Evolutionary conservation across 2,113 vertebrate genomes (phyloP).

Genomic region (Serinus canaria): DNA sequence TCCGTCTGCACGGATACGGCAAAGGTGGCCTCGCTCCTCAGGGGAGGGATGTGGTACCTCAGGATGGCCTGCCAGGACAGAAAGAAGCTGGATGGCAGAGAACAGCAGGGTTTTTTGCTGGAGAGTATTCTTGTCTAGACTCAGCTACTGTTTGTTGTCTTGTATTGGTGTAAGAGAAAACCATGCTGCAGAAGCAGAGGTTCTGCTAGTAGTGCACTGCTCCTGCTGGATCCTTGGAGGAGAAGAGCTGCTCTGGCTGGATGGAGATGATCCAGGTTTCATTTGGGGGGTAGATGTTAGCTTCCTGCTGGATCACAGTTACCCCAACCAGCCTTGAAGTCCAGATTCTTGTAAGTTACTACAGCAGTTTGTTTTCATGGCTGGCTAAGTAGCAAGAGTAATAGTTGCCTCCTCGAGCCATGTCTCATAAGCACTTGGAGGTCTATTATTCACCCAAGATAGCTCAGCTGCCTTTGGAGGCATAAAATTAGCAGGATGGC

Average conservation of each 20-base stretch:
- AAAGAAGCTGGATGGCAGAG: background rate
- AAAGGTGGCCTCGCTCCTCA: background rate
- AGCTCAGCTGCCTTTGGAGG: too few species aligned
- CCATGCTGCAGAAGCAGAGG: background rate
- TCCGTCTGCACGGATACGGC: background rate
- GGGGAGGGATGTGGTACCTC: constrained; percentile 18
- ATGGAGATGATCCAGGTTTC: background rate
- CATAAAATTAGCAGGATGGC: too few species aligned
- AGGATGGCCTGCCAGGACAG: constrained; percentile 22
- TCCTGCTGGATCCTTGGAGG: background rate
- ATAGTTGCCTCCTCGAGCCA: too few species aligned
- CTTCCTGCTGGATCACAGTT: background rate
- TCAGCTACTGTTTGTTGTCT: background rate
- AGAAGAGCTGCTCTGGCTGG: background rate
- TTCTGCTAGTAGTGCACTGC: background rate
- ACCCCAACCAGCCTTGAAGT: background rate
- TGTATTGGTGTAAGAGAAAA: background rate
- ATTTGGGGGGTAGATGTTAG: background rate
- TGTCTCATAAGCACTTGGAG: too few species aligned
- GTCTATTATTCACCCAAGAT: too few species aligned
- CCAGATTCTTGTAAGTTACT: background rate
- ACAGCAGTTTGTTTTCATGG: background rate
- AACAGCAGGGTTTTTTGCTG: background rate
- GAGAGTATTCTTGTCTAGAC: background rate
- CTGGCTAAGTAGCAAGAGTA: background rate